Conservation (phyloP, 2,888 invertebrate genomes). For the Megastigmus dorsalis region DNA sequence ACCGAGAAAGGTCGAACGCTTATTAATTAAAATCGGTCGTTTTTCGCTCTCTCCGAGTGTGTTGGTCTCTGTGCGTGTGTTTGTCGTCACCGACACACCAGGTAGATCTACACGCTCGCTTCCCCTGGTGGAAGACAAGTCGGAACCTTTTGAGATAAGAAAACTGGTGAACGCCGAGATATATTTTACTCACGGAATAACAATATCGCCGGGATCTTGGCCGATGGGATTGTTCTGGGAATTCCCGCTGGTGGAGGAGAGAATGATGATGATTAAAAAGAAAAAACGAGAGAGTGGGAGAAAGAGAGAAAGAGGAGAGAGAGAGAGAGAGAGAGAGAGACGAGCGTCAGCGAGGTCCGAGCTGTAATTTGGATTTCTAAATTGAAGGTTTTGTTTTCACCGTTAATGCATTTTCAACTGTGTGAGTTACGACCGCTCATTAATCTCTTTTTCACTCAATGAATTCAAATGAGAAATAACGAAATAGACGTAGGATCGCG, state of each 20-base stretch:
- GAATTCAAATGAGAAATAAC: slow-evolving; percentile 42
- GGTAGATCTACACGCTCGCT: slow-evolving; percentile 13
- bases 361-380: slow-evolving; percentile 52
- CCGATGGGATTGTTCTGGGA: slow-evolving; percentile 47
- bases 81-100: slow-evolving; percentile 32
- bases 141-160: slow-evolving; percentile 32
- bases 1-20: slow-evolving; percentile 52
- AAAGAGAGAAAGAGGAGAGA: too few species aligned
- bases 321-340: too few species aligned
- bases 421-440: slow-evolving; percentile 45
- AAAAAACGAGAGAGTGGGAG: too few species aligned
- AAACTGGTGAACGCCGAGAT: slow-evolving; percentile 20
- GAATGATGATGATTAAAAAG: slow-evolving; percentile 50
- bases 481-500: slow-evolving; percentile 3
- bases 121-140: background rate
- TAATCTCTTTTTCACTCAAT: slow-evolving; percentile 50
- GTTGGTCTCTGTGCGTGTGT: too few species aligned
- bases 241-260: slow-evolving; percentile 20
- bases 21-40: slow-evolving; percentile 54
- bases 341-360: slow-evolving; percentile 6
- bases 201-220: slow-evolving; percentile 32
- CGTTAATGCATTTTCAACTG: slow-evolving; percentile 44
- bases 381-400: slow-evolving; percentile 52
- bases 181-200: slow-evolving; percentile 48
- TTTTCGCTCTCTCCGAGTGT: too few species aligned